Base-by-base conservation (phyloP, 2,113 vertebrate genomes). In the Gasterosteus nipponicus region DNA sequence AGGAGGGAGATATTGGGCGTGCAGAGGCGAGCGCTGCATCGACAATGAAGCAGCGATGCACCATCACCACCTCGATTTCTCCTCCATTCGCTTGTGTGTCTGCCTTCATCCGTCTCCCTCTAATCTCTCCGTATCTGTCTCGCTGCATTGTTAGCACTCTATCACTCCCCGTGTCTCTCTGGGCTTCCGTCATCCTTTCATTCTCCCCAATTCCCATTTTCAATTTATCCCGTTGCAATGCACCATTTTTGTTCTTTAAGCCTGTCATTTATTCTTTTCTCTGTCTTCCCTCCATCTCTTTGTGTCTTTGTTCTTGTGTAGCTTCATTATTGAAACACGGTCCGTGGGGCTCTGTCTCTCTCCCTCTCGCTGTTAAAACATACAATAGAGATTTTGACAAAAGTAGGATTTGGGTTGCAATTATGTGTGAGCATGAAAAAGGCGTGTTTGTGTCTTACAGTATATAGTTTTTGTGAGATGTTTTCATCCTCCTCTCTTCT, bases 241-340 rank as follows among this genome's bases (percentile, higher is more conserved):
- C 69, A 66, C 81, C 77, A 78, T 90, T 88, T 80, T 90, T 80
- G 71, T 75, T 83, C 75, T 84, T 82, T 88, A 86, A 89, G 80
- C 78, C 81, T 41, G 75, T 62, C 82, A 87, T 90, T 89, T 78
- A 83, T 69, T 80, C 75, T 68, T 77, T 73, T 87, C 70, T 81
- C 74, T 65, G 53, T 78, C 72, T 75, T 84, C 73, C 66, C 66
- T 78, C 77, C 65, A 83, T 89, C 73, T 69, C 81, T 88, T 86
- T 89, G 86, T 86, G 86, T 71, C 81, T 90, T 89, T 89, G 87
- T 91, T 89, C 84, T 73, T 44, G 8, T 64, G 70, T 62, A 77
- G 84, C 68, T 87, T 91, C 87, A 86, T 89, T 90, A 91, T 90
- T 88, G 87, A 89, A 88, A 86, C 78, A 31, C 67, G 75, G 77